Base-by-base conservation (phyloP, 2,888 invertebrate species). In the Cosmia pyralina region DNA sequence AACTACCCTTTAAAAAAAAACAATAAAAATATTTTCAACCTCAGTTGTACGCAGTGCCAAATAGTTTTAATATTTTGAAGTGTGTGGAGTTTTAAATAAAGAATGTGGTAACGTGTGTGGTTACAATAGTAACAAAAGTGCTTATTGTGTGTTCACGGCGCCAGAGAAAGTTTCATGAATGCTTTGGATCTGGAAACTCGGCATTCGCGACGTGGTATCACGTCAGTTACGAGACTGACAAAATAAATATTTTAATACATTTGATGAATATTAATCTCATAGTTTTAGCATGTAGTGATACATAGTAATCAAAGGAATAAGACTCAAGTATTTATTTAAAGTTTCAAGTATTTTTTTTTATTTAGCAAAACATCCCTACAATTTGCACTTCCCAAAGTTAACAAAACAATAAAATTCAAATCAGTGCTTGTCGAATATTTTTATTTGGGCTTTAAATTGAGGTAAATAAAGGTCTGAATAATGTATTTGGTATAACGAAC, bases 121-220 rank as follows among this genome's bases (percentile, higher is more conserved):
- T 72, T 78, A 62, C 44, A 77, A 53, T 75, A 70, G 63, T 75
- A 71, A 77, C 72, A 84, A 79, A 65, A 78, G 85, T 85, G 83
- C 65, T 79, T 79, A 76, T 78, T 88, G 81, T 85, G 80, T 85
- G 82, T 76, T 84, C 75, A 66, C 75, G 66, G 73, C 55, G 57
- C 75, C 70, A 84, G 89, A 88, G 90, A 92, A 92, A 92, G 92
- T 92, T 88, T 84, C 83, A 85, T 87, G 88, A 88, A 85, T 88
- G 85, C 53, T 76, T 81, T 80, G 79, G 79, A 83, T 81, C 81
- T 87, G 84, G 81, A 86, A 91, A 89, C 72, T 79, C 69, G 81
- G 44, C 84, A 83, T 80, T 84, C 68, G 57, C 75, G 34, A 64
- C 77, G 52, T 84, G 68, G 75, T 53, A 75, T 77, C 75, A 75